phyloP scores from a whole-genome alignment of 2,113 vertebrate species.

The Mustela nigripes region DNA sequence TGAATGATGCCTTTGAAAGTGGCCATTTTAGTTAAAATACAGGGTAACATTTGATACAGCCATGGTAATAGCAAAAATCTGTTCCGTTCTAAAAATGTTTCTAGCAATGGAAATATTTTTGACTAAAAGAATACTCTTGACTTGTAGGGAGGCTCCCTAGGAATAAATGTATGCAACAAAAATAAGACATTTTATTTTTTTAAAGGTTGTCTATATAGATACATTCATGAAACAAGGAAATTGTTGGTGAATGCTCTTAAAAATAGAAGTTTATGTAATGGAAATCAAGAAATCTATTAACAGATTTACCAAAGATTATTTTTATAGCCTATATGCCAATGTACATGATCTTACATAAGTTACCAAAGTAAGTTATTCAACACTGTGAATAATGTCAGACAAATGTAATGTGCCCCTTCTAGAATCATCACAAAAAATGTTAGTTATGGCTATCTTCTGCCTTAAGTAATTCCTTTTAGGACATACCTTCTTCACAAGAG shows the following conservation, averaged over 20 bases:
- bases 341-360: slow-evolving; percentile 83
- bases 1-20: slow-evolving; percentile 46
- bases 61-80: slow-evolving; percentile 72
- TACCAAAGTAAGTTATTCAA: slow-evolving; percentile 80
- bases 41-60: slow-evolving; percentile 70
- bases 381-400: slow-evolving; percentile 86
- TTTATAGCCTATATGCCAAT: slow-evolving; percentile 75
- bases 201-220: slow-evolving; percentile 55
- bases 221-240: slow-evolving; percentile 67
- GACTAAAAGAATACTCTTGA: slow-evolving; percentile 71
- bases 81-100: slow-evolving; percentile 77
- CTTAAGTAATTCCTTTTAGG: slow-evolving; percentile 63
- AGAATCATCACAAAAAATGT: slow-evolving; percentile 68
- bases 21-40: slow-evolving; percentile 59
- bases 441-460: slow-evolving; percentile 58
- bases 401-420: slow-evolving; percentile 82
- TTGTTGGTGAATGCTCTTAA: slow-evolving; percentile 77
- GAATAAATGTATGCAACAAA: slow-evolving; percentile 66
- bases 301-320: slow-evolving; percentile 70
- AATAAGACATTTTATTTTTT: slow-evolving; percentile 69
- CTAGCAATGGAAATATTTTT: slow-evolving; percentile 75
- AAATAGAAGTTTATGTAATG: slow-evolving; percentile 80
- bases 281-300: slow-evolving; percentile 81
- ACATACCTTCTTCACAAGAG: slow-evolving; percentile 39
- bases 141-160: slow-evolving; percentile 56